phyloP scores from a whole-genome alignment of 2,113 vertebrate species.

The Tursiops truncatus region DNA sequence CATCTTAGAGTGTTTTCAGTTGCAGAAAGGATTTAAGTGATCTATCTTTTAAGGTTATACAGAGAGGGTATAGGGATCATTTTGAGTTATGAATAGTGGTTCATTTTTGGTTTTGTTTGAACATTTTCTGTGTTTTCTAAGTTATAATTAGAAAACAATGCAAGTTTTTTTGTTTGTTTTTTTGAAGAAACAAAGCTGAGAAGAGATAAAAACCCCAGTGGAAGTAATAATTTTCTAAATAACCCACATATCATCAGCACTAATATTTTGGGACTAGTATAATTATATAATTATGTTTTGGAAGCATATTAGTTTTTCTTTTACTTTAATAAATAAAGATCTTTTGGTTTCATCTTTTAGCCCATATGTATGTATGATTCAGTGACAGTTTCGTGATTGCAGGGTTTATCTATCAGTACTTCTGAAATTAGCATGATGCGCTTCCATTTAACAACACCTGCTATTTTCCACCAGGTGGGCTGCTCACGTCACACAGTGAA shows the following conservation, averaged over 20 bases:
- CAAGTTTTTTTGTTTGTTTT: neutral
- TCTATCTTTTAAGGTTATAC: neutral
- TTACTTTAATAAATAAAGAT: neutral
- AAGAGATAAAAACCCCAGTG: neutral
- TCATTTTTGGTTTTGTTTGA: neutral
- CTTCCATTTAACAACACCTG: neutral
- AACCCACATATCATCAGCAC: neutral
- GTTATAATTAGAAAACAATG: neutral
- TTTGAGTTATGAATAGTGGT: neutral
- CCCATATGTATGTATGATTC: neutral
- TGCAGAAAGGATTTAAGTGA: neutral
- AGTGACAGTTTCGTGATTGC: neutral
- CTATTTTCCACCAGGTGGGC: slow-evolving; percentile 76
- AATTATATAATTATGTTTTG: neutral
- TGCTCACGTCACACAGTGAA: neutral
- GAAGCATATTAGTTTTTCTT: neutral
- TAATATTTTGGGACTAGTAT: neutral
- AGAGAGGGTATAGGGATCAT: neutral
- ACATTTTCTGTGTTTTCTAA: neutral
- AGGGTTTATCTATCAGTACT: neutral
- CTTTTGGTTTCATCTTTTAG: neutral
- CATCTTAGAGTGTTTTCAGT: neutral
- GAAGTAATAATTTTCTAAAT: slow-evolving; percentile 2
- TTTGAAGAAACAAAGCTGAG: neutral
- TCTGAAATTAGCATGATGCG: neutral